Evolutionary conservation across 2,113 vertebrate species (phyloP).

Genomic region (Labeo rohita): DNA sequence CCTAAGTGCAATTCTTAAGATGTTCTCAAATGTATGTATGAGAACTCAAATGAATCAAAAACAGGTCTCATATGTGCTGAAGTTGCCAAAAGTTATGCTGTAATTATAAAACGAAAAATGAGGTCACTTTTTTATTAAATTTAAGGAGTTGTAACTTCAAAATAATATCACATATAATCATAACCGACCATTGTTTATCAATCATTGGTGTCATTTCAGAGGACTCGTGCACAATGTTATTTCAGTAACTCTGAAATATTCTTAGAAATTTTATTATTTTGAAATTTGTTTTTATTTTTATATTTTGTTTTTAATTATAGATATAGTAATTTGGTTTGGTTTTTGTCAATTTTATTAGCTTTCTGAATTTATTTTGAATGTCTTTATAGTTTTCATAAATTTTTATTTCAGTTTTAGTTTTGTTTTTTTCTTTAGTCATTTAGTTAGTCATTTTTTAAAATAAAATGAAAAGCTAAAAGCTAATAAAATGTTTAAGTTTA

Average conservation of each 20-base stretch:
- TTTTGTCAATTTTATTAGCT: neutral
- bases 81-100: neutral
- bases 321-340: neutral
- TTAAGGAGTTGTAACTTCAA: neutral
- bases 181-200: neutral
- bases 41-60: neutral
- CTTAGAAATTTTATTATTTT: too few relatives aligned
- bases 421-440: too few relatives aligned
- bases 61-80: neutral
- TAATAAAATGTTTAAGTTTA: too few relatives aligned
- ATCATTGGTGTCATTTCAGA: too few relatives aligned
- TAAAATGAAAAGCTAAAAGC: too few relatives aligned
- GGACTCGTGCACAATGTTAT: too few relatives aligned
- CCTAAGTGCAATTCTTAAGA: neutral
- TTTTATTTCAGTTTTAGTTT: neutral
- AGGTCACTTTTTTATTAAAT: neutral
- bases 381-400: neutral
- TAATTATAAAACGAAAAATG: neutral
- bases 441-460: too few relatives aligned
- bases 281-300: too few relatives aligned
- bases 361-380: neutral
- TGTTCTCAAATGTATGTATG: neutral
- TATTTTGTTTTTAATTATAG: neutral
- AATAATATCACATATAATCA: neutral
- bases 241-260: too few relatives aligned